These are phyloP conservation scores for Sinosuthora webbiana DNA, from an alignment of 2,113 vertebrate species.

Conservation along the genomic window DNA sequence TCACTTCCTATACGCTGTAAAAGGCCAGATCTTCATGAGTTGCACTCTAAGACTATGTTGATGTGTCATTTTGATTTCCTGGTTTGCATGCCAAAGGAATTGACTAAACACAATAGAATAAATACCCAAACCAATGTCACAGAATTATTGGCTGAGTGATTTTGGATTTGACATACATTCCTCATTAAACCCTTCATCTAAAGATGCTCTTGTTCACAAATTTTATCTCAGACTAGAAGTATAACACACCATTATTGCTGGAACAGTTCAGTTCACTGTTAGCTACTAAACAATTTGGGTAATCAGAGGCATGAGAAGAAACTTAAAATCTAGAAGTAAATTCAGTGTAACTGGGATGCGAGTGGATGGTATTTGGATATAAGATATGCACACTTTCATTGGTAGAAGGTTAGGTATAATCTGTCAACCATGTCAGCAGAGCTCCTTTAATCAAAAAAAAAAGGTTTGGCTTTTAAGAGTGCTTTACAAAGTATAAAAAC, in stretches of 20 bases:
- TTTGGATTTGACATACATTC: background rate
- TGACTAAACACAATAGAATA: background rate
- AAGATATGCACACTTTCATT: background rate
- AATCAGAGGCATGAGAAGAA: background rate
- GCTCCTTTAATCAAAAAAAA: background rate
- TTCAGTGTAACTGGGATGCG: background rate
- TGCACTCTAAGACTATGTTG: background rate
- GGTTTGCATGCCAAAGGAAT: background rate
- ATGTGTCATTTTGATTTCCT: background rate
- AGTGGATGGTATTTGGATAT: background rate
- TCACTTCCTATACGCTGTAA: background rate
- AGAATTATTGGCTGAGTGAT: background rate
- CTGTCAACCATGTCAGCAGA: background rate
- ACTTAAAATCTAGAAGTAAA: constrained; percentile 56
- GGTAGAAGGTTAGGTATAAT: background rate
- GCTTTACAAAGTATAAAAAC: background rate
- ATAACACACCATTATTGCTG: background rate
- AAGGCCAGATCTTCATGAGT: background rate
- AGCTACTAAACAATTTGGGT: background rate
- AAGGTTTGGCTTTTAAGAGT: background rate
- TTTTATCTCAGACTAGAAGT: constrained; percentile 27
- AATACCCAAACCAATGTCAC: background rate
- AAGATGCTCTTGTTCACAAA: background rate
- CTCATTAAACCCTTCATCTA: background rate
- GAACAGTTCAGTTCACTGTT: constrained; percentile 27